Percentiles rank a stretch among this genome's conserved stretches.
phyloP scores from a whole-genome alignment of 1,140 invertebrate genomes.

The Coboldia fuscipes region DNA sequence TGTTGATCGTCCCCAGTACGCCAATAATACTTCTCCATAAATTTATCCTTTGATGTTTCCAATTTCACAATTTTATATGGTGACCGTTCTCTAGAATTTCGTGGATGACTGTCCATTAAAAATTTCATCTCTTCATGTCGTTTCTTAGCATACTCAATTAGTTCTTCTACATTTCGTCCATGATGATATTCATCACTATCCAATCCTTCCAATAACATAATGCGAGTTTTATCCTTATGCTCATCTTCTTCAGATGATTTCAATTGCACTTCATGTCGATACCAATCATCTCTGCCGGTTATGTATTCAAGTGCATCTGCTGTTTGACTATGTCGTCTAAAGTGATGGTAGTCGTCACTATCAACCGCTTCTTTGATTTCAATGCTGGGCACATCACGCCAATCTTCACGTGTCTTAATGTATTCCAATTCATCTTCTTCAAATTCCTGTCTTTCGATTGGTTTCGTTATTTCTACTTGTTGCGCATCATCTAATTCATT shows the following conservation, averaged over 20 bases:
- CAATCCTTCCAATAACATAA: not conserved
- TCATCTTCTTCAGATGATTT: not conserved
- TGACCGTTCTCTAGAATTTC: too few relatives aligned
- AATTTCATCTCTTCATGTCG: too few relatives aligned
- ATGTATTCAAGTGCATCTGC: slow-evolving; percentile 1
- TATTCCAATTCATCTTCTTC: not conserved
- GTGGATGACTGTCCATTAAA: too few relatives aligned
- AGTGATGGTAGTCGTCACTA: slow-evolving; percentile 1
- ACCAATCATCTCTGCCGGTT: not conserved
- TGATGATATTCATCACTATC: slow-evolving; percentile 3
- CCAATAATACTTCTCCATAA: too few relatives aligned
- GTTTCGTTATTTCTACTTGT: too few relatives aligned
- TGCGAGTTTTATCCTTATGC: not conserved
- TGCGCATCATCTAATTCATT: too few relatives aligned
- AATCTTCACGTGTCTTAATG: slow-evolving; percentile 1
- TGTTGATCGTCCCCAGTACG: too few relatives aligned
- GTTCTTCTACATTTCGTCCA: not conserved
- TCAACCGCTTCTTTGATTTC: not conserved
- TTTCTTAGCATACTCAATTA: too few relatives aligned
- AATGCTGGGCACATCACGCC: not conserved
- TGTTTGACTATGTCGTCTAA: not conserved
- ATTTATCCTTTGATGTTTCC: too few relatives aligned
- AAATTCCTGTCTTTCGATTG: too few relatives aligned
- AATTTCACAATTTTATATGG: too few relatives aligned
- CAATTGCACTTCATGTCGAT: not conserved